phyloP scores from a whole-genome alignment of 2,113 vertebrate genomes.

The Xiphias gladius region DNA sequence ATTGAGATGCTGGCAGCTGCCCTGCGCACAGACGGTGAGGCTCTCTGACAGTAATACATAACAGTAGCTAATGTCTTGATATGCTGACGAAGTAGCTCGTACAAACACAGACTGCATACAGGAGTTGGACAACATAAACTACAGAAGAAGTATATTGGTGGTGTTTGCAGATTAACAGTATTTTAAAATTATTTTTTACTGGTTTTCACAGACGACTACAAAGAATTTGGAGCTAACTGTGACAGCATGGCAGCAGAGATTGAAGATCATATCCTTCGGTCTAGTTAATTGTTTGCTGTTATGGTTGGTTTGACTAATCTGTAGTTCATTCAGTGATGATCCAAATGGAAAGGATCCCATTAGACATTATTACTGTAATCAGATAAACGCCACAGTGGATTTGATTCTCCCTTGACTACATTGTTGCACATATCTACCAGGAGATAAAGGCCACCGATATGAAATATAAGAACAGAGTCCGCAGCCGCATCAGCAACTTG shows the following conservation, averaged over 20 bases:
- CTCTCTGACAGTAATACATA: background rate
- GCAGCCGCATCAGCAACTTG: constrained; percentile 98
- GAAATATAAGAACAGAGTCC: constrained; percentile 97
- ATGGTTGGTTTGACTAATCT: background rate
- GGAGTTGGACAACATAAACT: background rate
- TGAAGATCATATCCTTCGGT: constrained; percentile 95
- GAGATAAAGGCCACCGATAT: constrained; percentile 94
- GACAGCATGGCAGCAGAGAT: constrained; percentile 96
- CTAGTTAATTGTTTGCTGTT: background rate
- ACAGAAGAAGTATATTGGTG: background rate
- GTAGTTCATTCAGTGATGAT: background rate
- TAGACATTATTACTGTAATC: background rate
- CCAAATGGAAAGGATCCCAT: background rate
- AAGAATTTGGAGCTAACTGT: constrained; percentile 91
- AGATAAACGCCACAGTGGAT: background rate
- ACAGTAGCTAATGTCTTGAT: background rate
- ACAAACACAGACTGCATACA: background rate
- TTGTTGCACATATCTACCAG: constrained; percentile 92
- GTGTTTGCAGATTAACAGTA: background rate
- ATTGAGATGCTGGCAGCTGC: constrained; percentile 93
- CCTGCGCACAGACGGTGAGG: constrained; percentile 91
- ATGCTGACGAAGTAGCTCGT: background rate
- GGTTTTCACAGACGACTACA: constrained; percentile 88
- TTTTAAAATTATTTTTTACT: constrained; percentile 15
- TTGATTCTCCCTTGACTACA: constrained; percentile 72